A percentile compares a stretch with the other conserved stretches of the same genome.
Evolutionary conservation across 1,140 invertebrate genomes (phyloP).

Genomic region (Halictus rubicundus): DNA sequence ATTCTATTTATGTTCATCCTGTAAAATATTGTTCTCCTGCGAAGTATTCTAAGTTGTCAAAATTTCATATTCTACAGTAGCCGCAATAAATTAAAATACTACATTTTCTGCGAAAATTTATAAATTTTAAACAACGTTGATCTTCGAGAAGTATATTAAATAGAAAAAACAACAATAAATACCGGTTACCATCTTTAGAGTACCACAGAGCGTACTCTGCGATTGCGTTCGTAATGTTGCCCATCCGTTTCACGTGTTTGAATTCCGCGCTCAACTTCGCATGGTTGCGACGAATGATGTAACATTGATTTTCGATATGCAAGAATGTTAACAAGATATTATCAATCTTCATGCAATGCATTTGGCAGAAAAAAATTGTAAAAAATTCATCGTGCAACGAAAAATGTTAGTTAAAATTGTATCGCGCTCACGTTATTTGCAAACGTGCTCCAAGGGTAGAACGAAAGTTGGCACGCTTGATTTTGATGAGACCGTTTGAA

Average conservation of each 20-base stretch:
- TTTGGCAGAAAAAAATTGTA: neutral
- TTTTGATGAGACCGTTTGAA: constrained; percentile 55
- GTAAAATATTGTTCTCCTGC: neutral
- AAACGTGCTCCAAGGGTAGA: neutral
- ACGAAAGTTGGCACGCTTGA: constrained; percentile 26
- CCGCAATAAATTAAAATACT: neutral
- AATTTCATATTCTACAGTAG: neutral
- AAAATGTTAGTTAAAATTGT: neutral
- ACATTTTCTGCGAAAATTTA: neutral
- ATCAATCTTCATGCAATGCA: neutral
- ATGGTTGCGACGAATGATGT: neutral
- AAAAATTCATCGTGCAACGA: neutral
- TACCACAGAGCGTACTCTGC: neutral
- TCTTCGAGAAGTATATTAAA: neutral
- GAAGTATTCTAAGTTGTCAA: neutral
- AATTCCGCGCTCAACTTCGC: constrained; percentile 23
- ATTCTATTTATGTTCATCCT: constrained; percentile 30
- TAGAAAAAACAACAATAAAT: constrained; percentile 3
- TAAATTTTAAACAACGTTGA: too few species aligned
- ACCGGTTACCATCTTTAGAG: neutral
- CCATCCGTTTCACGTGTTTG: neutral
- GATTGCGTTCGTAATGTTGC: neutral
- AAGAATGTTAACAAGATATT: neutral
- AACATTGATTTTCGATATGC: constrained; percentile 11
- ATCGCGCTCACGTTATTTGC: neutral